Evolutionary conservation across 1,140 invertebrate genomes (phyloP).

Genomic region (Plectus sambesii): DNA sequence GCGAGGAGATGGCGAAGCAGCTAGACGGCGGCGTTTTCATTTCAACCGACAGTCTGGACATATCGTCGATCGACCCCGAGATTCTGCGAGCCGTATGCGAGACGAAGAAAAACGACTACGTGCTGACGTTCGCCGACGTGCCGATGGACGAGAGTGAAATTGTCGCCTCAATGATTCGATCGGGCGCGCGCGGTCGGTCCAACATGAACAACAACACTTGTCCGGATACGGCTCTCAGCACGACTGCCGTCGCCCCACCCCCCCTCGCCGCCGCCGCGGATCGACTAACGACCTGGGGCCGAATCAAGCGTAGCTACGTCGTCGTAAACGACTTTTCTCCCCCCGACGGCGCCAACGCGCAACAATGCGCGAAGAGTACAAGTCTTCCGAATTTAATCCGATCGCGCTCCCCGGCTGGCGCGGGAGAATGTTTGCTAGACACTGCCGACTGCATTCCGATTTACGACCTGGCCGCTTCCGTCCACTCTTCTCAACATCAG

Average conservation of each 20-base stretch:
- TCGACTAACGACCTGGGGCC: conserved; percentile 24
- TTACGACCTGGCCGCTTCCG: too few species aligned
- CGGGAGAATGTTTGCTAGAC: too few species aligned
- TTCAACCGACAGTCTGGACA: conserved; percentile 32
- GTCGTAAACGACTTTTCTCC: too few species aligned
- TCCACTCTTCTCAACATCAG: too few species aligned
- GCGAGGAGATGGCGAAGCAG: too few species aligned
- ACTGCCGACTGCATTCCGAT: too few species aligned
- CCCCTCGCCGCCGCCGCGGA: conserved; percentile 2
- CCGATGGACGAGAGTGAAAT: conserved; percentile 40
- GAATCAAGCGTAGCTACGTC: too few species aligned
- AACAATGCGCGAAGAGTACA: conserved; percentile 14
- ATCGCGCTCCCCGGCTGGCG: too few species aligned
- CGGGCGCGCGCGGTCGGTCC: too few species aligned
- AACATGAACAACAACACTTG: too few species aligned
- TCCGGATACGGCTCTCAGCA: too few species aligned
- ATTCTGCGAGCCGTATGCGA: conserved; percentile 30
- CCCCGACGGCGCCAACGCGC: conserved; percentile 14
- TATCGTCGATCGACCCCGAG: conserved; percentile 28
- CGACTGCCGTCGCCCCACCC: conserved; percentile 7
- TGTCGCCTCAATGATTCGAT: conserved; percentile 13
- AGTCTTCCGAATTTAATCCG: conserved; percentile 8
- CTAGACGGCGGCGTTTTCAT: conserved; percentile 25
- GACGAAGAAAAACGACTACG: conserved; percentile 43
- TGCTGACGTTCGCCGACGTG: conserved; percentile 43